phyloP scores from a whole-genome alignment of 2,113 vertebrate genomes.

The Lontra canadensis region DNA sequence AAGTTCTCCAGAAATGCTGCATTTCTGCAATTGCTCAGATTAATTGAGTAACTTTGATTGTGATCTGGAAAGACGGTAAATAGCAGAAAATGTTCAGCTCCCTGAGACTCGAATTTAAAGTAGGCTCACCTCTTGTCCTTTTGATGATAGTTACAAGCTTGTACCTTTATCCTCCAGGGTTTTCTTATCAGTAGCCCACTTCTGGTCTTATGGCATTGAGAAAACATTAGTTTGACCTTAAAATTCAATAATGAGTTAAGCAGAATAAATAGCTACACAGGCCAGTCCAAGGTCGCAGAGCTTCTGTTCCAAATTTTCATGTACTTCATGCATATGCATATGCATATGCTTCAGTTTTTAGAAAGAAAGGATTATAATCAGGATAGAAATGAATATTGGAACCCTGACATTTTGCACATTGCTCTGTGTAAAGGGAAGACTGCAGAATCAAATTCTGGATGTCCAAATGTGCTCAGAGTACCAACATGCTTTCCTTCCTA shows the following conservation, averaged over 20 bases:
- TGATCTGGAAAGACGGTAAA: slow-evolving; percentile 72
- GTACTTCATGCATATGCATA: slow-evolving; percentile 82
- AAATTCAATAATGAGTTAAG: slow-evolving; percentile 82
- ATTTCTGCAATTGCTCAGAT: slow-evolving; percentile 64
- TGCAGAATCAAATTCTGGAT: slow-evolving; percentile 80
- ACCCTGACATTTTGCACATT: slow-evolving; percentile 83
- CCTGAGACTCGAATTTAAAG: slow-evolving; percentile 72
- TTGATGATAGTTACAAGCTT: slow-evolving; percentile 73
- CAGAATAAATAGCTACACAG: slow-evolving; percentile 84
- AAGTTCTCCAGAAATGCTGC: slow-evolving; percentile 55
- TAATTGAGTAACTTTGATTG: slow-evolving; percentile 71
- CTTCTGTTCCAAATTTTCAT: slow-evolving; percentile 83
- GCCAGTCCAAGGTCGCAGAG: slow-evolving; percentile 83
- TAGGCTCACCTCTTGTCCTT: slow-evolving; percentile 74
- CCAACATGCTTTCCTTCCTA: slow-evolving; percentile 72
- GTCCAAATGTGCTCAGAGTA: slow-evolving; percentile 80
- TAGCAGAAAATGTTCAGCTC: slow-evolving; percentile 68
- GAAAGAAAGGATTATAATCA: slow-evolving; percentile 84
- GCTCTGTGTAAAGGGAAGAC: slow-evolving; percentile 80
- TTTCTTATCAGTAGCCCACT: slow-evolving; percentile 70
- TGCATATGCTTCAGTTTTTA: slow-evolving; percentile 81
- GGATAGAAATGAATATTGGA: slow-evolving; percentile 83
- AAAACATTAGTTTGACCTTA: slow-evolving; percentile 82
- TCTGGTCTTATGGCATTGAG: slow-evolving; percentile 71
- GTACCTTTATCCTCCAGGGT: slow-evolving; percentile 66